A percentile compares a stretch with the other conserved stretches of the same genome.
Conservation (phyloP, 1,140 invertebrate genomes). For the Drosophila tani region DNA sequence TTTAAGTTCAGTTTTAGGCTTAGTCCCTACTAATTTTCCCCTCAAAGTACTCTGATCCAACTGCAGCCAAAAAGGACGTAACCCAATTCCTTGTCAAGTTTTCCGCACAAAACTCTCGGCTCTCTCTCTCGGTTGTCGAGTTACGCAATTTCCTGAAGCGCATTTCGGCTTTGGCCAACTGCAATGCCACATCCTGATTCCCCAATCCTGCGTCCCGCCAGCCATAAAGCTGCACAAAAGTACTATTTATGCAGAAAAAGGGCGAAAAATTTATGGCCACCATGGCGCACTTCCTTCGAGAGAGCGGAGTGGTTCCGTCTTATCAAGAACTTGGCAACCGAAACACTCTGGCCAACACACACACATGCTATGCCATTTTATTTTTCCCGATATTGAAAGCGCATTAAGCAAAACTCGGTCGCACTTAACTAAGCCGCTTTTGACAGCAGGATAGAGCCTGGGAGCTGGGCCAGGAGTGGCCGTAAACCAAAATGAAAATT, state of each 20-base stretch:
- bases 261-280: conserved; percentile 63
- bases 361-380: conserved; percentile 15
- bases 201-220: conserved; percentile 19
- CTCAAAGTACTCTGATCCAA: conserved; percentile 3
- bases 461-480: background rate
- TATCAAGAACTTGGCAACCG: conserved; percentile 74
- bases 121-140: conserved; percentile 41
- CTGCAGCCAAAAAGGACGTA: background rate
- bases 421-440: conserved; percentile 68
- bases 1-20: too few relatives aligned
- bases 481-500: conserved; percentile 47
- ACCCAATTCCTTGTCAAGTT: conserved; percentile 45
- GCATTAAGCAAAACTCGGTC: conserved; percentile 69
- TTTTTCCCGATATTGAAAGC: conserved; percentile 51
- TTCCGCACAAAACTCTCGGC: conserved; percentile 19
- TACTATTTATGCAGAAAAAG: conserved; percentile 76
- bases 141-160: conserved; percentile 73
- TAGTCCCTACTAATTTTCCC: conserved; percentile 1
- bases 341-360: conserved; percentile 50
- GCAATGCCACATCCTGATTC: conserved; percentile 67
- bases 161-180: conserved; percentile 48
- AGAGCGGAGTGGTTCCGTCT: conserved; percentile 53
- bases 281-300: conserved; percentile 63
- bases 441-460: conserved; percentile 9
- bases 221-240: conserved; percentile 58